A percentile compares a stretch with the other conserved stretches of the same genome.
Conservation (phyloP, 2,797 vertebrate genomes). For the Holocentrus rufus region DNA sequence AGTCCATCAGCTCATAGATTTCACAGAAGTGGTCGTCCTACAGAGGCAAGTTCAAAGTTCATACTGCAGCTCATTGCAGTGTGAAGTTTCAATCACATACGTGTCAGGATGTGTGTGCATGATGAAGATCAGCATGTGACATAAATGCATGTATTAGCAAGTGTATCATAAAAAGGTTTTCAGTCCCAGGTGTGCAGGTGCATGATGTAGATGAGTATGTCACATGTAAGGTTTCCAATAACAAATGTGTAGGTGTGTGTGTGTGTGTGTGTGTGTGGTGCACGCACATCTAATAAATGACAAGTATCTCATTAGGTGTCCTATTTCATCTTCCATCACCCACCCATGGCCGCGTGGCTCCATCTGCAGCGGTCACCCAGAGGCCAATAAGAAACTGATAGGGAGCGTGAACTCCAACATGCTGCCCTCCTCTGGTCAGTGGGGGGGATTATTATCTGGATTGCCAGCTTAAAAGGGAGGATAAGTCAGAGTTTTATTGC, state of each 20-base stretch:
- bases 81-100: slow-evolving; percentile 21
- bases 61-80: neutral
- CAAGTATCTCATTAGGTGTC: neutral
- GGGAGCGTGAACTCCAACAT: slow-evolving; percentile 34
- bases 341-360: neutral
- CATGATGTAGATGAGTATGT: neutral
- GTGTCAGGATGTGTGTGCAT: neutral
- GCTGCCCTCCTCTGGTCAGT: slow-evolving; percentile 39
- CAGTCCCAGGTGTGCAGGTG: neutral
- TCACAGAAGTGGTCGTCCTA: neutral
- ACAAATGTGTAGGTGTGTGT: slow-evolving; percentile 5
- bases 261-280: slow-evolving; percentile 3
- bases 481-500: slow-evolving; percentile 15
- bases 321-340: neutral
- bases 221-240: slow-evolving; percentile 4
- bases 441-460: slow-evolving; percentile 17
- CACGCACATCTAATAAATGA: neutral
- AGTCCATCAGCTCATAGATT: slow-evolving; percentile 25
- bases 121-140: neutral
- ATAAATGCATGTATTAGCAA: neutral
- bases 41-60: neutral
- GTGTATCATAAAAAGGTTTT: neutral
- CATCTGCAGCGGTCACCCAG: slow-evolving; percentile 19
- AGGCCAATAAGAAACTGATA: slow-evolving; percentile 36
- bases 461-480: neutral